A percentile compares a stretch with the other conserved stretches of the same genome.
Conservation (phyloP, 1,140 invertebrate species). For the Anadara kagoshimensis region DNA sequence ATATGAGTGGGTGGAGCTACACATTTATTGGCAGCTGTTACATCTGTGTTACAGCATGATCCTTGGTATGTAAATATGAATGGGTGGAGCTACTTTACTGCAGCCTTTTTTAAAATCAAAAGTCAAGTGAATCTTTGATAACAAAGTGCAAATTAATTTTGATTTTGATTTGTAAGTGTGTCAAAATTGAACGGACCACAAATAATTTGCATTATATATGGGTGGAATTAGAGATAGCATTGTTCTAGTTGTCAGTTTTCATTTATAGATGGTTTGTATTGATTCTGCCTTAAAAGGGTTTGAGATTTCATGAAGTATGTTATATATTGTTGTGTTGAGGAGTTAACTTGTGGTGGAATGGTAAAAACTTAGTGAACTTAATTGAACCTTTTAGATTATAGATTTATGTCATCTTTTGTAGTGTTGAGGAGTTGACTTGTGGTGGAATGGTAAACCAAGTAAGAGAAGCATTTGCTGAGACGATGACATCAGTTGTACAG, state of each 20-base stretch:
- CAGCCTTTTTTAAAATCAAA: no score
- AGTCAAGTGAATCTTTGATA: background rate
- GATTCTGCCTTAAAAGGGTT: background rate
- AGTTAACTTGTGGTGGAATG: no score
- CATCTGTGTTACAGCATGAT: conserved; percentile 68
- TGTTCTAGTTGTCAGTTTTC: no score
- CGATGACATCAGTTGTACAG: conserved; percentile 71
- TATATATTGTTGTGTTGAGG: background rate
- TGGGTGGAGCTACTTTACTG: no score
- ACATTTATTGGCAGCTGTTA: conserved; percentile 70
- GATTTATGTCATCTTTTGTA: no score
- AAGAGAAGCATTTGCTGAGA: conserved; percentile 70
- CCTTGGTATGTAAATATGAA: conserved; percentile 65
- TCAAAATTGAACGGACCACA: no score
- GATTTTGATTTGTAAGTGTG: no score
- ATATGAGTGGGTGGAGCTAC: conserved; percentile 64
- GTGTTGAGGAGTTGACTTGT: conserved; percentile 71
- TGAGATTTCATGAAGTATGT: no score
- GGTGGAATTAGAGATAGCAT: no score
- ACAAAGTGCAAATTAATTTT: background rate
- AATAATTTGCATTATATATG: no score
- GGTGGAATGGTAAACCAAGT: conserved; percentile 70
- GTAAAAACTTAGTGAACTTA: no score
- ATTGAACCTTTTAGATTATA: no score
- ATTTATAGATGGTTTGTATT: background rate